A percentile compares a stretch with the other conserved stretches of the same genome.
These are phyloP conservation scores for Diaprepes abbreviatus DNA, from an alignment of 2,888 invertebrate genomes.

Conservation along the genomic window DNA sequence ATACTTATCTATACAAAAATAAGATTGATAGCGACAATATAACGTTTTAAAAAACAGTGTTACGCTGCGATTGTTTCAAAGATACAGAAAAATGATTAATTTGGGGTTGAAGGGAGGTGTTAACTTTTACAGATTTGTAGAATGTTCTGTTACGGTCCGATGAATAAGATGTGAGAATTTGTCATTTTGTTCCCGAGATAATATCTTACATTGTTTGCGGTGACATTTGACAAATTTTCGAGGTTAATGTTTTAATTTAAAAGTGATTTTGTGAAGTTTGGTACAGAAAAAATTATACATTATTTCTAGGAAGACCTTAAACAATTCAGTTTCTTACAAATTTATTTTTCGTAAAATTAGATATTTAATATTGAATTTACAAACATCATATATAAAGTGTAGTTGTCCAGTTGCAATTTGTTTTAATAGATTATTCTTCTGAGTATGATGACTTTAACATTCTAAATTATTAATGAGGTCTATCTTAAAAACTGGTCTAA, in stretches of 20 bases:
- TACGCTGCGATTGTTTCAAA: slow-evolving; percentile 28
- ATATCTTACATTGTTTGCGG: slow-evolving; percentile 34
- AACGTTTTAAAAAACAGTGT: slow-evolving; percentile 35
- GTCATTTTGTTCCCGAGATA: slow-evolving; percentile 48
- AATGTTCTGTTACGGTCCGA: slow-evolving; percentile 47
- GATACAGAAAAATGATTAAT: slow-evolving; percentile 49
- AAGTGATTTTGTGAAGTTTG: too few species aligned
- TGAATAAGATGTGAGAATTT: slow-evolving; percentile 44
- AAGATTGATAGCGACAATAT: slow-evolving; percentile 44
- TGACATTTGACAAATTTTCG: slow-evolving; percentile 46
- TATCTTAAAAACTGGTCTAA: too few species aligned
- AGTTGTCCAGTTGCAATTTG: too few species aligned
- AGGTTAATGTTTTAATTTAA: slow-evolving; percentile 2
- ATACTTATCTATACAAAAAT: slow-evolving; percentile 33
- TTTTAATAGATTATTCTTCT: too few species aligned
- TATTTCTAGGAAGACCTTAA: too few species aligned
- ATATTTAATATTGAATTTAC: too few species aligned
- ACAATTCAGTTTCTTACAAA: too few species aligned
- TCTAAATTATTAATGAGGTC: too few species aligned
- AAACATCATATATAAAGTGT: too few species aligned
- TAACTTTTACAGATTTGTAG: slow-evolving; percentile 59
- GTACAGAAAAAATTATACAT: too few species aligned
- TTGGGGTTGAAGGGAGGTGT: slow-evolving; percentile 52
- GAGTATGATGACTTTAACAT: too few species aligned
- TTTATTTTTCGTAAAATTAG: too few species aligned